Evolutionary conservation across 2,797 vertebrate species (phyloP).

Genomic region (Oryzias dopingdopingensis): DNA sequence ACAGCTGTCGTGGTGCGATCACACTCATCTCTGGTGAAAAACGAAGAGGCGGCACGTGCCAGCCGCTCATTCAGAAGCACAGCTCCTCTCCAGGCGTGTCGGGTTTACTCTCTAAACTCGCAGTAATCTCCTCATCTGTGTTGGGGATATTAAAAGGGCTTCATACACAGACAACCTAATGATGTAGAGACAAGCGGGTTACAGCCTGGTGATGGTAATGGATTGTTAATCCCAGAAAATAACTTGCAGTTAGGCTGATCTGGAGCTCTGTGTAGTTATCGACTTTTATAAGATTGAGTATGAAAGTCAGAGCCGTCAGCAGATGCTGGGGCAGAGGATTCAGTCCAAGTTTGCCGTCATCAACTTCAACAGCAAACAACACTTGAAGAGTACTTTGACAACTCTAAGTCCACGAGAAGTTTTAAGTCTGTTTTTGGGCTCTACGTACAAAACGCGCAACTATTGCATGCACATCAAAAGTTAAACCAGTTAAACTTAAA

Average conservation of each 20-base stretch:
- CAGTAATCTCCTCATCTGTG: conserved; percentile 38
- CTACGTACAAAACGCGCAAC: too few relatives aligned
- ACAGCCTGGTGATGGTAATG: conserved; percentile 7
- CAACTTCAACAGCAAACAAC: conserved; percentile 19
- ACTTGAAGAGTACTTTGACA: conserved; percentile 14
- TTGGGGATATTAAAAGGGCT: conserved; percentile 11
- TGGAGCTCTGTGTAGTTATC: conserved; percentile 25
- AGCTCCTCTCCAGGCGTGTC: conserved; percentile 40
- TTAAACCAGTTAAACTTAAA: too few relatives aligned
- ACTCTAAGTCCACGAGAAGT: not conserved
- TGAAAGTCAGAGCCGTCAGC: conserved; percentile 36
- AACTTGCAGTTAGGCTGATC: conserved; percentile 46
- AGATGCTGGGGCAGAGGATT: conserved; percentile 30
- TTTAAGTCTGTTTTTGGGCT: too few relatives aligned
- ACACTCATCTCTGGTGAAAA: conserved; percentile 60
- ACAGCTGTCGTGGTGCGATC: conserved; percentile 70
- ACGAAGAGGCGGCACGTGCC: conserved; percentile 45
- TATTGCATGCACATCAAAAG: too few relatives aligned
- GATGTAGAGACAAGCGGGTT: conserved; percentile 22
- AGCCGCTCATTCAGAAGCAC: conserved; percentile 52
- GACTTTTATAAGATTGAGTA: conserved; percentile 15
- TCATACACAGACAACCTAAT: conserved; percentile 11
- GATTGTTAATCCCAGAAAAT: conserved; percentile 37
- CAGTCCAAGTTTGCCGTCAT: conserved; percentile 32
- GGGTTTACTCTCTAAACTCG: conserved; percentile 48